Conservation (phyloP, 1,140 invertebrate species). For the Scaptomyza graminum region DNA sequence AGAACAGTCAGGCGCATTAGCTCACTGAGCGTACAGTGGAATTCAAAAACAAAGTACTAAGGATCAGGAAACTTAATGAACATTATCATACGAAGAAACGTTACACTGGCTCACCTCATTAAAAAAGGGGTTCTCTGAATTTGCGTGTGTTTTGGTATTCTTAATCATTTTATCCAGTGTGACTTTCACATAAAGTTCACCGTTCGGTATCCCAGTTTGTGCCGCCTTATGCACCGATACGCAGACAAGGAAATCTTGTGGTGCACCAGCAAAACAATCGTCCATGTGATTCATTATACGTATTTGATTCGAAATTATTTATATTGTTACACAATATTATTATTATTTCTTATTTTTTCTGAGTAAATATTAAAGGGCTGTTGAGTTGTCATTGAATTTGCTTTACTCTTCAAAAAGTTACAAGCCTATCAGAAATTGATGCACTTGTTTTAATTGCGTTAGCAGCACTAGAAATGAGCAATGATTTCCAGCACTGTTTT, state of each 20-base stretch:
- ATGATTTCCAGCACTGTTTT: no score
- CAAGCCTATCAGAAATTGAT: no score
- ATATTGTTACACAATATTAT: not conserved
- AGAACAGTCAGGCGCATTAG: slow-evolving; percentile 83
- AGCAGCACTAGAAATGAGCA: no score
- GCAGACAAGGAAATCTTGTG: slow-evolving; percentile 78
- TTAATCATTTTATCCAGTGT: slow-evolving; percentile 85
- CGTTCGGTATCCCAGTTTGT: slow-evolving; percentile 75
- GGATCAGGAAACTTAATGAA: not conserved
- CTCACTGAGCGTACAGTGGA: slow-evolving; percentile 85
- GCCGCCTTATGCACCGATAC: slow-evolving; percentile 77
- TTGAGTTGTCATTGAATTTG: not conserved
- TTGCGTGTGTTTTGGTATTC: slow-evolving; percentile 84
- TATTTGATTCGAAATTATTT: not conserved
- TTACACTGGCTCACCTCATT: slow-evolving; percentile 85
- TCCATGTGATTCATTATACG: slow-evolving; percentile 51
- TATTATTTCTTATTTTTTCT: not conserved
- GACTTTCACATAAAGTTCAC: slow-evolving; percentile 86
- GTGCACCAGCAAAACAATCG: slow-evolving; percentile 63
- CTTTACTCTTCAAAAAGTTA: not conserved
- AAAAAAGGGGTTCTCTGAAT: slow-evolving; percentile 86
- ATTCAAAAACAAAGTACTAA: slow-evolving; percentile 90
- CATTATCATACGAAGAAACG: not conserved
- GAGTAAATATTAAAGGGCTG: slow-evolving; percentile 7
- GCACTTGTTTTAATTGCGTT: no score